phyloP scores from a whole-genome alignment of 2,888 invertebrate species.

The Tipula helvola region DNA sequence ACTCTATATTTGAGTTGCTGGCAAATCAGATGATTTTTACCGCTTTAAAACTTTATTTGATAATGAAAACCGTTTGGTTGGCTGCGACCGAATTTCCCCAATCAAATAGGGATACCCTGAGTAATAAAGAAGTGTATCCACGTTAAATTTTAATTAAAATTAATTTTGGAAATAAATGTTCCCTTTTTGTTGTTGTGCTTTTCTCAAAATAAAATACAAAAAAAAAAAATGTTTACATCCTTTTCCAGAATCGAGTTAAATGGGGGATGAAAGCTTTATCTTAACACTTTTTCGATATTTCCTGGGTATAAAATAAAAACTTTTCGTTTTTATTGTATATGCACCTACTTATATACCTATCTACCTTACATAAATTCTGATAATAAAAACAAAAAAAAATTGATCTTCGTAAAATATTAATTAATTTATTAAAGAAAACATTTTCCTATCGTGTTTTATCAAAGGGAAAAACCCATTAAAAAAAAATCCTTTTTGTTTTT shows the following conservation, averaged over 20 bases:
- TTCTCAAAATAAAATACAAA: background rate
- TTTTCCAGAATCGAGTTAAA: background rate
- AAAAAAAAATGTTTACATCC: background rate
- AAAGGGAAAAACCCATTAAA: background rate
- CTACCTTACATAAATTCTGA: background rate
- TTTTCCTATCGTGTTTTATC: background rate
- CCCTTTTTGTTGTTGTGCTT: background rate
- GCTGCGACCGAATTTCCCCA: background rate
- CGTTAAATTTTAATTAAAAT: background rate
- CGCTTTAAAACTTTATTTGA: background rate
- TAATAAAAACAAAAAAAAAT: background rate
- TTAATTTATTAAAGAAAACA: background rate
- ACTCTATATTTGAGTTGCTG: background rate
- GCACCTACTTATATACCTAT: background rate
- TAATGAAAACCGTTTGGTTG: background rate
- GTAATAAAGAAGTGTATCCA: background rate
- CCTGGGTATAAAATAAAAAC: background rate
- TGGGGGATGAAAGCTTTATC: background rate
- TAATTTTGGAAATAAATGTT: background rate
- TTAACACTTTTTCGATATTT: background rate
- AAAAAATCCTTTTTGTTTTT: background rate
- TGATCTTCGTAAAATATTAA: background rate
- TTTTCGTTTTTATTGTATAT: background rate
- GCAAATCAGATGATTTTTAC: background rate
- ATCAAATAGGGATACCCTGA: background rate